Evolutionary conservation across 2,113 vertebrate species (phyloP).

Genomic region (Sceloporus undulatus): DNA sequence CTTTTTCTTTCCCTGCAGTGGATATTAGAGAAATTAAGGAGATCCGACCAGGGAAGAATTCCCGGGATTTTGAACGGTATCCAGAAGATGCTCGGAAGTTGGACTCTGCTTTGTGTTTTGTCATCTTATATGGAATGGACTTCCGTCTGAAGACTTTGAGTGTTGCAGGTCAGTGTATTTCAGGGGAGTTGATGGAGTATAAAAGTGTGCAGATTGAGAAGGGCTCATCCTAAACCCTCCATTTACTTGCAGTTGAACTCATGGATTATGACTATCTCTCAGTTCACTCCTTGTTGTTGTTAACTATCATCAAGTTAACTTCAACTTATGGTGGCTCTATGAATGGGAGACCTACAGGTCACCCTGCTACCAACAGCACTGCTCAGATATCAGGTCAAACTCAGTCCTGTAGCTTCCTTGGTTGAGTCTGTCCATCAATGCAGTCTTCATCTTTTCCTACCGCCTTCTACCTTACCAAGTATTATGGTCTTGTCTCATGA

Average conservation of each 20-base stretch:
- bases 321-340: too few relatives aligned
- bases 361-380: too few relatives aligned
- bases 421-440: too few relatives aligned
- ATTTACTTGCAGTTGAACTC: neutral
- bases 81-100: slow-evolving; percentile 87
- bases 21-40: slow-evolving; percentile 90
- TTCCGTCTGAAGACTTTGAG: slow-evolving; percentile 87
- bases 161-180: slow-evolving; percentile 78
- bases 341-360: too few relatives aligned
- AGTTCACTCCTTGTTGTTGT: too few relatives aligned
- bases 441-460: too few relatives aligned
- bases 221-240: neutral
- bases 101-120: slow-evolving; percentile 86
- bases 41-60: slow-evolving; percentile 87
- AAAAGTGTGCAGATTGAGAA: fast-evolving
- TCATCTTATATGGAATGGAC: slow-evolving; percentile 87
- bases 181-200: neutral
- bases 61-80: slow-evolving; percentile 88
- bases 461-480: too few relatives aligned
- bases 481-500: too few relatives aligned
- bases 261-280: neutral
- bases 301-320: too few relatives aligned
- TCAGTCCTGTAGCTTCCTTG: too few relatives aligned
- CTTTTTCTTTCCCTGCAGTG: slow-evolving; percentile 70
- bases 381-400: too few relatives aligned